phyloP scores from a whole-genome alignment of 64 coral and sea anemone genomes.

The Platygyra sinensis region DNA sequence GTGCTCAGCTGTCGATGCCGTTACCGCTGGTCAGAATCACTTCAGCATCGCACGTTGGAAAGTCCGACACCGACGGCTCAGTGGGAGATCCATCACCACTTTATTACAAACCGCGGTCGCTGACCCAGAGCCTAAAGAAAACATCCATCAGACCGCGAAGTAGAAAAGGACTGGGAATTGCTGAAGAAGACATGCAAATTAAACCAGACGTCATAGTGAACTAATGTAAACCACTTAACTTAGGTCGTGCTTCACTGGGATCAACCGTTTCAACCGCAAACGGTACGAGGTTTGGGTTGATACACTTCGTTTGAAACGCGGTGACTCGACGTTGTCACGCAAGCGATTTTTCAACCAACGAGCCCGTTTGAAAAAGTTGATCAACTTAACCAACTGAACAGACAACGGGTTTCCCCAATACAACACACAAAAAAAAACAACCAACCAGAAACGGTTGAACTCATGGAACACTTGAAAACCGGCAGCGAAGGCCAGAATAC shows the following conservation, averaged over 20 bases:
- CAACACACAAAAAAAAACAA: too few species aligned
- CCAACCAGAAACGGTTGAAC: too few species aligned
- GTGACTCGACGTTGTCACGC: too few species aligned
- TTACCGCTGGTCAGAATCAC: slow-evolving; percentile 96
- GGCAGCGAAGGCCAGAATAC: too few species aligned
- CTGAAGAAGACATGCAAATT: slow-evolving; percentile 33
- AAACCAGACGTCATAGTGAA: slow-evolving; percentile 64
- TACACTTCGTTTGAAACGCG: not conserved
- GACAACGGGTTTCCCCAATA: too few species aligned
- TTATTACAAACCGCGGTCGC: slow-evolving; percentile 30
- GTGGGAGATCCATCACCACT: slow-evolving; percentile 8
- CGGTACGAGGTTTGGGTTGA: not conserved
- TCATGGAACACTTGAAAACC: too few species aligned
- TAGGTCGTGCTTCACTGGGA: not conserved
- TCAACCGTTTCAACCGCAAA: not conserved
- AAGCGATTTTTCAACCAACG: too few species aligned
- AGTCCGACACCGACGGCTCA: slow-evolving; percentile 63
- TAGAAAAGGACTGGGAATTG: slow-evolving; percentile 24
- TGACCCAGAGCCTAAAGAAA: slow-evolving; percentile 3
- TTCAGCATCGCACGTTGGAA: slow-evolving; percentile 75
- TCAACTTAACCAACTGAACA: too few species aligned
- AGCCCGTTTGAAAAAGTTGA: too few species aligned
- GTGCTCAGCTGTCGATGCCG: slow-evolving; percentile 77
- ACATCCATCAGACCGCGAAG: slow-evolving; percentile 28
- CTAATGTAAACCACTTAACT: not conserved